Base-by-base conservation (phyloP, 2,797 vertebrate species). In the Enteromius viviparus region DNA sequence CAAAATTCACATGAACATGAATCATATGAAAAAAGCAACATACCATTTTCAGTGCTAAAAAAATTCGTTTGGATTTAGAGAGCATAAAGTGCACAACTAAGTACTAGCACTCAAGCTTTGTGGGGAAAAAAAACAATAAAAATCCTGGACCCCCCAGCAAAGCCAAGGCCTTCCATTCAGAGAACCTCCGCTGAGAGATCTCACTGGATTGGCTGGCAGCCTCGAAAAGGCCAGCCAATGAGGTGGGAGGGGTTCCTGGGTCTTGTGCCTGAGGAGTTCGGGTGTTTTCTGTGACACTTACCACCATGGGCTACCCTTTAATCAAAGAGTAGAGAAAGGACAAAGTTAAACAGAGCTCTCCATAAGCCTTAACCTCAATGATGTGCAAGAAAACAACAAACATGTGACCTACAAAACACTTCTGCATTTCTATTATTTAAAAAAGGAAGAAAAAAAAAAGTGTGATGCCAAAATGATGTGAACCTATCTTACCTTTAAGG, bases 271-370 rank as follows among this genome's bases (percentile, higher is more conserved):
- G 95, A 95, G 88, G 94, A 96, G 95, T 94, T 95, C 93, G 95
- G 95, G 95, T 94, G 88, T 94, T 96, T 95, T 89, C 88, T 96
- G 96, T 96, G 95, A 89, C 85, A 96, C 96, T 96, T 96, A 96
- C 95, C 95, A 96, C 95, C 95, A 95, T 89, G 95, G 95, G 95
- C 95, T 96, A 96, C 95, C 96, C 95, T 96, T 96, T 95, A 96
- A 96, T 96, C 92, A 96, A 96, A 96, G 95, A 96, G 96, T 96
- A 96, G 95, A 96, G 81, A 96, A 96, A 96, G 94, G 95, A 96
- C 93, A 95, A 95, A 96, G 95, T 96, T 96, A 96, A 95, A 95
- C 93, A 95, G 95, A 95, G 95, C 94, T 94, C 95, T 95, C 95
- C 94, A 88, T 89, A 78, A 78, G 82, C 66, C 82, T 80, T 81